Percentiles rank a stretch among this genome's conserved stretches.
These are phyloP conservation scores for Tyrannus savana DNA, from an alignment of 2,113 vertebrate species.

Conservation along the genomic window DNA sequence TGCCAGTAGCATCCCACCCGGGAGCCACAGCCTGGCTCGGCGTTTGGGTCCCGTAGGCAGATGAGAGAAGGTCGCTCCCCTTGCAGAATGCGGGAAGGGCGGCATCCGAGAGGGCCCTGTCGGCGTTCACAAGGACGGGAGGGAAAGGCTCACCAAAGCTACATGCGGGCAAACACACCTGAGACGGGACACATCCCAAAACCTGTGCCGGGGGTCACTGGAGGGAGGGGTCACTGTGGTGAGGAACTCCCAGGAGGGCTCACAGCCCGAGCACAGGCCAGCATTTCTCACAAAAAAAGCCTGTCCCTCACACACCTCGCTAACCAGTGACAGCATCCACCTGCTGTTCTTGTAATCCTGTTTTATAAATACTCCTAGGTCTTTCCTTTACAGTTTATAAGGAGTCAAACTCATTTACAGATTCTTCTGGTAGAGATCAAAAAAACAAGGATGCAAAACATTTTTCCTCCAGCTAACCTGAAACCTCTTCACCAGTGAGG, in stretches of 20 bases:
- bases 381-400: not conserved
- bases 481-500: rapidly evolving
- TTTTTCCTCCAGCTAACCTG: not conserved
- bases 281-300: not conserved
- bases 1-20: not conserved
- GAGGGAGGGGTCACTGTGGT: not conserved
- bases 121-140: rapidly evolving
- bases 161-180: not conserved
- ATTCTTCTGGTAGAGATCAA: too few relatives aligned
- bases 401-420: not conserved
- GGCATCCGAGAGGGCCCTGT: not conserved
- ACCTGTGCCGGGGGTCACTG: not conserved
- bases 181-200: not conserved
- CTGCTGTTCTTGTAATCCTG: not conserved
- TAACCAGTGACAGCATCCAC: not conserved
- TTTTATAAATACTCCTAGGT: not conserved
- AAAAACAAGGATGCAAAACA: not conserved
- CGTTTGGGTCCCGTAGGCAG: rapidly evolving
- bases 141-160: too few relatives aligned
- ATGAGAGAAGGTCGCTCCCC: too few relatives aligned
- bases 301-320: rapidly evolving
- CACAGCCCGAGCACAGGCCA: not conserved
- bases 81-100: not conserved
- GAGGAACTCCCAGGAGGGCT: not conserved
- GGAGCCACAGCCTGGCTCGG: not conserved